Percentiles rank a stretch among this genome's conserved stretches.
These are phyloP conservation scores for Tinamus major DNA, from an alignment of 2,797 vertebrate species.

Conservation along the genomic window DNA sequence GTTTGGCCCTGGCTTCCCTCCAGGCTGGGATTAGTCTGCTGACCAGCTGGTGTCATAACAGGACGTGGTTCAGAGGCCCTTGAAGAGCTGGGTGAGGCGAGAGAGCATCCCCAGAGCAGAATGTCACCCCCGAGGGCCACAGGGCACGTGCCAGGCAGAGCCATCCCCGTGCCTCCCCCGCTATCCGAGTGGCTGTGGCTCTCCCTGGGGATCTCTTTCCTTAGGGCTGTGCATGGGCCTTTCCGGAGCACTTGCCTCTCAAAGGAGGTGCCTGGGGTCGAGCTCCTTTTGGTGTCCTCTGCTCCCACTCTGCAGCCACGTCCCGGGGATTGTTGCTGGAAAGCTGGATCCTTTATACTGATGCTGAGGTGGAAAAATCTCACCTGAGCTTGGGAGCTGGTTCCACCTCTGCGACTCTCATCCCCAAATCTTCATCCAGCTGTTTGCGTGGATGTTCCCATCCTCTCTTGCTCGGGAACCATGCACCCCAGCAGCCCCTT, in stretches of 20 bases:
- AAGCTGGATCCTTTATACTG: neutral
- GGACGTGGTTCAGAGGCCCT: neutral
- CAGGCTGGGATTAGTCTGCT: constrained; percentile 62
- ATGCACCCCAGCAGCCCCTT: neutral
- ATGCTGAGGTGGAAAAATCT: neutral
- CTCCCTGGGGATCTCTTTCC: neutral
- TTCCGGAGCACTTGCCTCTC: neutral
- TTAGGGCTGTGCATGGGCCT: rapidly evolving
- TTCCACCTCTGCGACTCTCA: neutral
- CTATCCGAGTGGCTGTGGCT: neutral
- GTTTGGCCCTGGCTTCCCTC: constrained; percentile 62
- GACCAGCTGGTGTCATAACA: constrained; percentile 54
- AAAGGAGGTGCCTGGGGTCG: neutral
- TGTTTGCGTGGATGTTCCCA: rapidly evolving
- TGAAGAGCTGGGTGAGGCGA: neutral
- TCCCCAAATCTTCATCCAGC: neutral
- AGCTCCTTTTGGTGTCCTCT: neutral
- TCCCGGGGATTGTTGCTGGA: neutral
- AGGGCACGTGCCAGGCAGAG: neutral
- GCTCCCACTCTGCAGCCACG: neutral
- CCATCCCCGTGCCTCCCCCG: rapidly evolving
- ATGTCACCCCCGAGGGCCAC: neutral
- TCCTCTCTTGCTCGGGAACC: neutral
- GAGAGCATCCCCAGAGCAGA: neutral
- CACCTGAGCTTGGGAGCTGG: neutral